Evolutionary conservation across 2,113 vertebrate species (phyloP), one percentile per base, ranked within the genome.

Genomic region (Cephalopterus ornatus): DNA sequence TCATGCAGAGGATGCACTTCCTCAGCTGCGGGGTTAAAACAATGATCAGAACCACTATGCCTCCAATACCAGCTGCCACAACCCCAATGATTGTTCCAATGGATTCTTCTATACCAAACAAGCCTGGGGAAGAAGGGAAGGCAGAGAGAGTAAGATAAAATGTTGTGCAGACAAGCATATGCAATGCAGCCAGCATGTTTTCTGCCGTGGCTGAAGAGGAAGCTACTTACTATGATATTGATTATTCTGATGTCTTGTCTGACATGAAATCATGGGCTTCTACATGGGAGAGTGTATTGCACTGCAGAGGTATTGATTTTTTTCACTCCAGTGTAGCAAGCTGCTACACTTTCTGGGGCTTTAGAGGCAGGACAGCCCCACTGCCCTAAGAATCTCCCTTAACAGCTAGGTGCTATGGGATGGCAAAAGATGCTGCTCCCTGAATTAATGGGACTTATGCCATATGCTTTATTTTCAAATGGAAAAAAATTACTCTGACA

Each of bases 81-180:
- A 98, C 80, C 6, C 97, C 97, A 27, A 97, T 92, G 77, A 97
- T 96, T 19, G 94, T 97, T 88, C 97, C 98, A 63, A 98, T 95
- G 50, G 97, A 97, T 84, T 98, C 98, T 87, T 98, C 97, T 86
- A 97, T 88, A 17, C 94, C 97, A 89, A 96, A 96, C 77, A 97
- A 70, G 44, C 96, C 98, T 98, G 62, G 14, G 47, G 37, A 26
- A 86, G 50, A 88, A 71, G 46, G 33, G 26, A 80, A 92, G 42
- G 66, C 13, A 91, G 41, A 79, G 21, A 42, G 7, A 58, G 28
- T 30, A 58, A 62, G 1, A 2, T 12, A 28, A 81, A n/a, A 19
- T 41, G 22, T 53, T 5, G 3, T 78, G n/a, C 59, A 68, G 30
- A 50, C 39, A 67, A 65, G 37, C 12, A 11, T 4, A 24, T 27